Conservation (phyloP, 1,140 invertebrate species). For the Hetaerina americana region DNA sequence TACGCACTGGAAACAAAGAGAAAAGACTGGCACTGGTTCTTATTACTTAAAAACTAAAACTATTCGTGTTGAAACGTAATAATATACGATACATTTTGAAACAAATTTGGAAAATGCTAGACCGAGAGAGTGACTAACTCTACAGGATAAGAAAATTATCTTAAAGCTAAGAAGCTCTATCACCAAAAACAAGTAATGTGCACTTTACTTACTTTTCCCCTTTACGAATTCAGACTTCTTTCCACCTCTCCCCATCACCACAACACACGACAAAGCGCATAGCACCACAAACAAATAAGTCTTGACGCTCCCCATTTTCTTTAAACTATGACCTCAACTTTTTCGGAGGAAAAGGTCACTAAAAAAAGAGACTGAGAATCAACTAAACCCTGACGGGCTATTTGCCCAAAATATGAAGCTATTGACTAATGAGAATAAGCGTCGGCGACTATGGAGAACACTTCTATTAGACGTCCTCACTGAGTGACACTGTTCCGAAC, state of each 20-base stretch:
- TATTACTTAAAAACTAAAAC: too few relatives aligned
- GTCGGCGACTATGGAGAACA: not conserved
- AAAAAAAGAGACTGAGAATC: not conserved
- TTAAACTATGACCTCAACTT: not conserved
- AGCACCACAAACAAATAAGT: not conserved
- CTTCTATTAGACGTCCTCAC: not conserved
- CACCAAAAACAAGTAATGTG: not conserved
- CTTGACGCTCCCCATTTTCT: not conserved
- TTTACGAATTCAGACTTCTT: not conserved
- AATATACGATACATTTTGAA: too few relatives aligned
- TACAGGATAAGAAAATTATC: not conserved
- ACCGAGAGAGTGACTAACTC: too few relatives aligned
- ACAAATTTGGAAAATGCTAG: too few relatives aligned
- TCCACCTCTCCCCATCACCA: not conserved
- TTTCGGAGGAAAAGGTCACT: not conserved
- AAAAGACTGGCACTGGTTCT: too few relatives aligned
- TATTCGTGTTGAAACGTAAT: too few relatives aligned
- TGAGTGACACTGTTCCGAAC: not conserved
- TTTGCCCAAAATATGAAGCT: not conserved
- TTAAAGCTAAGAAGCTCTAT: not conserved
- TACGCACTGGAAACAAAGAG: too few relatives aligned
- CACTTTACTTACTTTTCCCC: not conserved
- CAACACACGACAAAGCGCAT: not conserved
- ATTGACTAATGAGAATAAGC: not conserved
- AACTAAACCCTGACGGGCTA: not conserved